These are phyloP conservation scores for Oryzias melastigma DNA, from an alignment of 2,113 vertebrate species.

Conservation along the genomic window DNA sequence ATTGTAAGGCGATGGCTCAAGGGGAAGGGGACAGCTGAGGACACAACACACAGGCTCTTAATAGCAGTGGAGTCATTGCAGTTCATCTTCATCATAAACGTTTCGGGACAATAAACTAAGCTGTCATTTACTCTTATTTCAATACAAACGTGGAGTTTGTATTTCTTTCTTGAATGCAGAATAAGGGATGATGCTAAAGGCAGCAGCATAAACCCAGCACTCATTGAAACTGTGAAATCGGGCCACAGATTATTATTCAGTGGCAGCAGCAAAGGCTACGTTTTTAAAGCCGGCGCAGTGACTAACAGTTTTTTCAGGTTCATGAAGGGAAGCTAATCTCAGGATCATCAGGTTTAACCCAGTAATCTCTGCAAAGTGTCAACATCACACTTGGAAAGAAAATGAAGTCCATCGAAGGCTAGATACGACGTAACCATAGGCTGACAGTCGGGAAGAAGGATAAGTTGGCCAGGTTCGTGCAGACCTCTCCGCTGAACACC, in stretches of 20 bases:
- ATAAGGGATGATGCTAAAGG: slow-evolving; percentile 41
- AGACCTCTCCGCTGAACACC: slow-evolving; percentile 37
- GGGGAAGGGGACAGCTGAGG: slow-evolving; percentile 82
- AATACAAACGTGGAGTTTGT: slow-evolving; percentile 16
- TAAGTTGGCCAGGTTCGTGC: slow-evolving; percentile 39
- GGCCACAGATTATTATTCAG: slow-evolving; percentile 55
- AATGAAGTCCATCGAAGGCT: slow-evolving; percentile 22
- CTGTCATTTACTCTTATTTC: slow-evolving; percentile 10
- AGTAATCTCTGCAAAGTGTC: slow-evolving; percentile 37
- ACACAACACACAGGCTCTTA: slow-evolving; percentile 38
- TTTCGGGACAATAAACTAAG: not conserved
- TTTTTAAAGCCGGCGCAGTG: slow-evolving; percentile 32
- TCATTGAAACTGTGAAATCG: slow-evolving; percentile 56
- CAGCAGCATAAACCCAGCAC: slow-evolving; percentile 56
- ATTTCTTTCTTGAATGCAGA: slow-evolving; percentile 37
- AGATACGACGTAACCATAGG: not conserved
- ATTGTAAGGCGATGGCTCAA: slow-evolving; percentile 82
- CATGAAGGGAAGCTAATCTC: slow-evolving; percentile 43
- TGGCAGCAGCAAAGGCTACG: slow-evolving; percentile 38
- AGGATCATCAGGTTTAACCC: slow-evolving; percentile 48
- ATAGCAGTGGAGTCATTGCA: not conserved
- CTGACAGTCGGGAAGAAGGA: slow-evolving; percentile 2
- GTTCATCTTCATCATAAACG: not conserved
- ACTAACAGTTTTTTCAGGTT: slow-evolving; percentile 16
- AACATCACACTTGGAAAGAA: slow-evolving; percentile 29